Conservation (phyloP, 2,888 invertebrate species). For the Drosophila prolongata region DNA sequence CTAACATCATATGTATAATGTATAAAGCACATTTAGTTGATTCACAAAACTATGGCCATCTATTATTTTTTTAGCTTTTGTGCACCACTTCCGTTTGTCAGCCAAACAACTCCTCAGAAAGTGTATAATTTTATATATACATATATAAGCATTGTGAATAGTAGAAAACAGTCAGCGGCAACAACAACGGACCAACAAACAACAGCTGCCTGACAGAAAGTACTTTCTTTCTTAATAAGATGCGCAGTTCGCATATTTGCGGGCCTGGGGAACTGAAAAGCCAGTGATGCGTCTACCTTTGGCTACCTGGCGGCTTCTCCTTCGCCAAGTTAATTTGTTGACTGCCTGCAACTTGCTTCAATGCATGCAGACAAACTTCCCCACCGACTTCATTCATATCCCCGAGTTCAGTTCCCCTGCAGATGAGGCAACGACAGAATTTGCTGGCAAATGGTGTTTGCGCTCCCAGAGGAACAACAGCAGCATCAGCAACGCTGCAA, state of each 20-base stretch:
- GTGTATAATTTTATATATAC: constrained; percentile 17
- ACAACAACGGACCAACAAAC: constrained; percentile 57
- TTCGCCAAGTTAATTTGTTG: constrained; percentile 71
- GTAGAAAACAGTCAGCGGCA: constrained; percentile 41
- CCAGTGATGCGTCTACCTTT: constrained; percentile 57
- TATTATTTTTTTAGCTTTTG: too few relatives aligned
- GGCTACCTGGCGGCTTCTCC: constrained; percentile 34
- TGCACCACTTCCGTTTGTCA: too few relatives aligned
- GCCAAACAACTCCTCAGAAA: not conserved
- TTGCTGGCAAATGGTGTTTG: constrained; percentile 58
- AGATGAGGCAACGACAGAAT: constrained; percentile 67
- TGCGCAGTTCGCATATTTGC: constrained; percentile 69
- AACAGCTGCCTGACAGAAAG: constrained; percentile 72
- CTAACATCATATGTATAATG: too few relatives aligned
- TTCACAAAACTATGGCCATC: too few relatives aligned
- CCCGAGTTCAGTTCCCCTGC: constrained; percentile 31
- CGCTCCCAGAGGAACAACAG: constrained; percentile 35
- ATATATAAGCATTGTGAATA: constrained; percentile 21
- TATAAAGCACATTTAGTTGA: too few relatives aligned
- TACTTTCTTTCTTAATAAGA: constrained; percentile 79
- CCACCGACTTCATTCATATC: constrained; percentile 17
- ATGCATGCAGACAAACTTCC: constrained; percentile 65
- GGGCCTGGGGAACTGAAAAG: constrained; percentile 30
- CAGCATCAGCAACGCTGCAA: constrained; percentile 37
- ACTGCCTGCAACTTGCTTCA: constrained; percentile 74